phyloP scores from a whole-genome alignment of 2,797 vertebrate species.

The Notolepis coatsorum region DNA sequence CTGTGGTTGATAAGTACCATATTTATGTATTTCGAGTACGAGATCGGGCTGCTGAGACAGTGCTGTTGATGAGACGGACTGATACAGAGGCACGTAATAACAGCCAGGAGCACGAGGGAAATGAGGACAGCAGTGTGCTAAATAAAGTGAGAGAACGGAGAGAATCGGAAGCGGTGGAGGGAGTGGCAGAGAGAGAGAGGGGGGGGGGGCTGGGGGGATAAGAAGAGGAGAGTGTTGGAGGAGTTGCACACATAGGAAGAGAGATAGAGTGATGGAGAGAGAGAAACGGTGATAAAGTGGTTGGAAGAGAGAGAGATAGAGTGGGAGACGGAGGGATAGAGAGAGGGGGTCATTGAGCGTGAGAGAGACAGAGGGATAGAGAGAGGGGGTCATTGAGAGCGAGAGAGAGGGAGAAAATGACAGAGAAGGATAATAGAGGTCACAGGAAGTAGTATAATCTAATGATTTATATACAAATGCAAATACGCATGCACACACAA shows the following conservation, averaged over 20 bases:
- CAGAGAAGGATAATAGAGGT: conserved; percentile 44
- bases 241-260: neutral
- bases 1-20: too few relatives aligned
- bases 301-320: conserved; percentile 7
- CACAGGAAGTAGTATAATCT: conserved; percentile 29
- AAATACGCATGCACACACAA: neutral
- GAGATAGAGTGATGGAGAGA: too few relatives aligned
- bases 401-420: neutral
- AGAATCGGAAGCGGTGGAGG: neutral
- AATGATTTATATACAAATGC: conserved; percentile 24
- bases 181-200: too few relatives aligned
- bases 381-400: neutral
- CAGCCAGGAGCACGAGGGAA: conserved; percentile 5
- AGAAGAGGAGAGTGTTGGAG: neutral
- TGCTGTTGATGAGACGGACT: too few relatives aligned
- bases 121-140: neutral
- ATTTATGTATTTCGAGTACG: too few relatives aligned
- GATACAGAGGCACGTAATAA: too few relatives aligned
- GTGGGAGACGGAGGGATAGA: conserved; percentile 13
- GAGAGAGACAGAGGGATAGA: neutral
- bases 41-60: too few relatives aligned
- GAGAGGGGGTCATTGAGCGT: neutral
- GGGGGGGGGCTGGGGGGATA: too few relatives aligned
- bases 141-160: neutral
- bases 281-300: neutral